Base-by-base conservation (phyloP, 2,888 invertebrate species). In the Euspilapteryx auroguttella region DNA sequence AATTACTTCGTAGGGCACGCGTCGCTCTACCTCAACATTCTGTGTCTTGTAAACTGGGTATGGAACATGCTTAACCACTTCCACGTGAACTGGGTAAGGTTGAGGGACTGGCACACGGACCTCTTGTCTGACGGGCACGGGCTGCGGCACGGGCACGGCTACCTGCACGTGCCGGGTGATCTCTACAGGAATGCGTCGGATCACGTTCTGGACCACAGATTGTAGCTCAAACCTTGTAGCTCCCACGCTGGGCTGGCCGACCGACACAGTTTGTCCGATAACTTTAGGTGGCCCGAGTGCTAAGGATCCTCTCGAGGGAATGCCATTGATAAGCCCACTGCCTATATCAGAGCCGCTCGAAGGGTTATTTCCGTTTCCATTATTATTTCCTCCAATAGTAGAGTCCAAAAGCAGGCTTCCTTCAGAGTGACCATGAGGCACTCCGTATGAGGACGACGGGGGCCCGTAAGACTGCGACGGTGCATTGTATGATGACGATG, bases 11-110 rank as follows among this genome's bases (percentile, higher is more conserved):
- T 50, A 47, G 1, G 75, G 75, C 0, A 71, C 71, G 12, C 59
- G 68, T 39, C 71, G 63, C 35, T 69, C 69, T 2, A 75, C 75
- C 23, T 61, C 57, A 1, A 65, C 55, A 38, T 69, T 63, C 25
- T 75, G 42, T 10, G 69, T 73, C 41, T 66, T 73, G 51, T 62
- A 62, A 1, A 75, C 73, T 2, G 66, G 62, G 45, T 75, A 73
- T 3, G 75, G 75, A 2, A 75, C 69, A 23, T 68, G 54, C 37
- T 66, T 66, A 7, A 68, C 56, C 1, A 75, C 71, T 21, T 73
- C 63, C 0, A 73, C 71, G 29, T 54, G 65, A 1, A 75, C 73
- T 3, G 63, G 64, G 59, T 73, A 73, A 32, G 75, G 75, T 33
- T 73, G 66, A 0, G 75, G 75, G 0, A 75, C 73, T 21, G 68